Conservation (phyloP, 2,113 vertebrate species). For the Poeciliopsis prolifica region DNA sequence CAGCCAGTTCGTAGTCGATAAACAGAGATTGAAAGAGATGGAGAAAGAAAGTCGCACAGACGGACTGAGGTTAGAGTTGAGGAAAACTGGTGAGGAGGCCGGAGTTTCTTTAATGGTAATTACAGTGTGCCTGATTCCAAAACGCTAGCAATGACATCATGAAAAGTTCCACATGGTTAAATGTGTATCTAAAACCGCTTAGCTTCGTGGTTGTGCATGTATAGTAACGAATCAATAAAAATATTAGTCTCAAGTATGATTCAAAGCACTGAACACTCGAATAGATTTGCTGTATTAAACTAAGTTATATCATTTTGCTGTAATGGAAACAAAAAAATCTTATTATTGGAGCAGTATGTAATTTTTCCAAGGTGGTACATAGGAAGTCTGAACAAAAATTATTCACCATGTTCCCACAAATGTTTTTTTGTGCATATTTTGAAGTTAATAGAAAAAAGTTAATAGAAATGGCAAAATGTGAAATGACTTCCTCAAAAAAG, state of each 20-base stretch:
- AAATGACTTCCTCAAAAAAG: too few relatives aligned
- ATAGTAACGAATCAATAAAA: background rate
- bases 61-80: constrained; percentile 27
- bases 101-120: constrained; percentile 58
- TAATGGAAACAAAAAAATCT: background rate
- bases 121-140: constrained; percentile 53
- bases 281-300: background rate
- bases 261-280: background rate
- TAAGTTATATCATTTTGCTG: background rate
- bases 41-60: constrained; percentile 49
- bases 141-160: constrained; percentile 45
- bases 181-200: constrained; percentile 6
- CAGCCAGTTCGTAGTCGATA: constrained; percentile 61
- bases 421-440: too few relatives aligned
- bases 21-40: constrained; percentile 47
- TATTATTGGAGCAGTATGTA: background rate
- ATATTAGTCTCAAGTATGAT: background rate
- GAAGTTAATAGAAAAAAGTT: too few relatives aligned
- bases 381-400: background rate
- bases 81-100: constrained; percentile 24
- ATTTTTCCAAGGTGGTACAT: background rate
- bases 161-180: constrained; percentile 36
- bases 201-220: background rate
- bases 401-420: too few relatives aligned
- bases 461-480: too few relatives aligned